These are phyloP conservation scores for Polyommatus iphigenia DNA, from an alignment of 2,888 invertebrate genomes.

Conservation along the genomic window DNA sequence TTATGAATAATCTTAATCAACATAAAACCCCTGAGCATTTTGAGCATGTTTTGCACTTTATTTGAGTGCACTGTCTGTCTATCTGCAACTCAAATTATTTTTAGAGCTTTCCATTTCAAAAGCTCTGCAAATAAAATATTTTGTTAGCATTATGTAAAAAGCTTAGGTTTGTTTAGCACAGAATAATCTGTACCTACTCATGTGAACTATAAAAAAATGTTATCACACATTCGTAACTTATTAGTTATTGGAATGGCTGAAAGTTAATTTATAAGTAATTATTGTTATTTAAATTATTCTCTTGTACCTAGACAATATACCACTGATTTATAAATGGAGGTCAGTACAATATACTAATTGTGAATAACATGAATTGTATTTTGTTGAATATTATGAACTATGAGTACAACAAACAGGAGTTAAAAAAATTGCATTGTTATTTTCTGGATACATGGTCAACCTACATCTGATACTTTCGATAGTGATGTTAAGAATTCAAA, in stretches of 20 bases:
- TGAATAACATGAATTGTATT: no score
- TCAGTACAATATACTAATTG: no score
- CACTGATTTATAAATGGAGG: no score
- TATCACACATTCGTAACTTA: no score
- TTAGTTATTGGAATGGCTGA: no score
- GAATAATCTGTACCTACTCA: no score
- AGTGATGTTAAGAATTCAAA: neutral
- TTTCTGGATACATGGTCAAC: no score
- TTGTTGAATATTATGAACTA: no score
- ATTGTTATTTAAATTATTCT: neutral
- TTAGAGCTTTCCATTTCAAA: conserved; percentile 1
- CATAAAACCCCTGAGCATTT: neutral
- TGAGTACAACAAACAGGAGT: no score
- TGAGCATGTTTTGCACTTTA: neutral
- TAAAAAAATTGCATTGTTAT: no score
- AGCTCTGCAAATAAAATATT: neutral
- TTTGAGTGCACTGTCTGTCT: neutral
- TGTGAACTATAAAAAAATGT: no score
- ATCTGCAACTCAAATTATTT: conserved; percentile 20
- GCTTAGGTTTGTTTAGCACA: neutral
- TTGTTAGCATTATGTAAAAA: neutral
- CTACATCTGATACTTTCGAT: neutral
- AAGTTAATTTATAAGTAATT: neutral
- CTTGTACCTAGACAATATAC: neutral
- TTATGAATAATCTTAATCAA: neutral